Conservation (phyloP, 2,113 vertebrate genomes). For the Cettia cetti region DNA sequence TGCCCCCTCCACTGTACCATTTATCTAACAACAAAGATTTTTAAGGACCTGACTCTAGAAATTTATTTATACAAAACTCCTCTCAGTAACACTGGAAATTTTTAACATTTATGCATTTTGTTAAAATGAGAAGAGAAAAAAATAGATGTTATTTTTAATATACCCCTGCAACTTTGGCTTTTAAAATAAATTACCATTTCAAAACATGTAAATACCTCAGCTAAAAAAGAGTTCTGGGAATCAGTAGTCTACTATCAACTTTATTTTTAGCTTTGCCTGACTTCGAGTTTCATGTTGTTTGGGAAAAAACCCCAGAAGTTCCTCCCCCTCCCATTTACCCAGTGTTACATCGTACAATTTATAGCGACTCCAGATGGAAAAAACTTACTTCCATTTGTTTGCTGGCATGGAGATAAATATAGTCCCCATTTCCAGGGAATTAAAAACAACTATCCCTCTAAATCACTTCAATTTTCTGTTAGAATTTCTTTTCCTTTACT, state of each 20-base stretch:
- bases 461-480: neutral
- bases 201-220: neutral
- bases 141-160: neutral
- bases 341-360: neutral
- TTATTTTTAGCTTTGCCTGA: slow-evolving; percentile 27
- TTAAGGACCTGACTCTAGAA: neutral
- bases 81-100: neutral
- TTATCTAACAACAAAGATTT: neutral
- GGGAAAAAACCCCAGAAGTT: neutral
- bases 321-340: neutral
- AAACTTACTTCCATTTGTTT: neutral
- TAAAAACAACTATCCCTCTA: neutral
- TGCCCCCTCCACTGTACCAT: neutral
- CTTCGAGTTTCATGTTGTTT: neutral
- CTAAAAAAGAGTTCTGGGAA: slow-evolving; percentile 37
- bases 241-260: neutral
- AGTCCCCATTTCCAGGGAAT: neutral
- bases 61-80: neutral
- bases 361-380: slow-evolving; percentile 28
- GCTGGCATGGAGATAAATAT: slow-evolving; percentile 27
- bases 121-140: neutral
- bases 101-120: neutral
- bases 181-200: neutral
- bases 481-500: neutral
- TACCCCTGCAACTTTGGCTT: neutral